Conservation (phyloP, 2,888 invertebrate genomes). For the Acronicta alni region DNA sequence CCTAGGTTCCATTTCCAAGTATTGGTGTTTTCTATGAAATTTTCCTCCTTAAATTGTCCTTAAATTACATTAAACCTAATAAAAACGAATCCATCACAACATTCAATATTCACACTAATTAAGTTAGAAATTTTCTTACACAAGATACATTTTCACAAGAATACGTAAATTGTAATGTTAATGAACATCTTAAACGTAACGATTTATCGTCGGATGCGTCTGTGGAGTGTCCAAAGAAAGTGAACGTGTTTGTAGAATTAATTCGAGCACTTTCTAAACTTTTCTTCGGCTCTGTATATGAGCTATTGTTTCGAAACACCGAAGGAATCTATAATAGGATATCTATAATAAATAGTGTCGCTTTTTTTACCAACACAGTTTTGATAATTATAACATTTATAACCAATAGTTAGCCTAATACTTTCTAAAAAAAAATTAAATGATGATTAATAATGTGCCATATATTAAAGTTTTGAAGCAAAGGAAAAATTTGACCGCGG, state of each 20-base stretch:
- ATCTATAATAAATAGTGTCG: no score
- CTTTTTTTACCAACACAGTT: conserved; percentile 9
- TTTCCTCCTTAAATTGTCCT: no score
- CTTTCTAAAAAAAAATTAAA: no score
- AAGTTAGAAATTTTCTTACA: neutral
- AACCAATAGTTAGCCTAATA: no score
- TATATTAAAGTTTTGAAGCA: no score
- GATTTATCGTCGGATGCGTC: conserved; percentile 25
- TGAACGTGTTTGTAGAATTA: conserved; percentile 54
- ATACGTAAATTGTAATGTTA: conserved; percentile 31
- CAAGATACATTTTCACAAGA: conserved; percentile 8
- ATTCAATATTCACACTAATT: neutral
- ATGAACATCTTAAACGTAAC: conserved; percentile 37
- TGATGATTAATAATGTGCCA: no score
- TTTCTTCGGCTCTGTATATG: conserved; percentile 35
- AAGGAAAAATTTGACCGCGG: no score
- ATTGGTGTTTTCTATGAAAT: no score
- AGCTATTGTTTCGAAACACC: conserved; percentile 49
- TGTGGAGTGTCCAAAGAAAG: conserved; percentile 46
- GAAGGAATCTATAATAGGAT: conserved; percentile 31
- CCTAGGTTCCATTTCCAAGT: no score
- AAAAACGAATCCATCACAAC: no score
- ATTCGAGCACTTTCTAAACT: conserved; percentile 56
- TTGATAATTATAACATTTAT: no score
- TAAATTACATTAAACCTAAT: neutral